Evolutionary conservation across 2,888 invertebrate genomes (phyloP), one percentile per base, ranked within the genome.

Genomic region (Galerucella calmariensis): DNA sequence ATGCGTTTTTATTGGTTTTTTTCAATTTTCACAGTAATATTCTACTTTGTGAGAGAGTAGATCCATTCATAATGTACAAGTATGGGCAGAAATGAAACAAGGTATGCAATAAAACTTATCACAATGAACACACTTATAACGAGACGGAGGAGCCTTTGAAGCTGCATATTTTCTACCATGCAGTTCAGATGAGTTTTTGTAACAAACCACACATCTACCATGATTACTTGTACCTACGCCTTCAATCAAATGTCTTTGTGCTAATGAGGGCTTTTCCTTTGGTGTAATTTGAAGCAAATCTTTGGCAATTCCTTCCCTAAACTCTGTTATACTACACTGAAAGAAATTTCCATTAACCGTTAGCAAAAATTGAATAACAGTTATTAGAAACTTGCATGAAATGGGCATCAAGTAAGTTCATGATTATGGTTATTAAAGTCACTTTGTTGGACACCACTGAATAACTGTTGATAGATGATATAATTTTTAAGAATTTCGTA

Each of bases 261-360:
- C 1, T 20, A 10, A 10, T 61, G 61, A 20, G 16, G 61, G 61
- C 14, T 61, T 61, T 61, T 24, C 61, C 61, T 20, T 61, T 61
- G 27, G n/a, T 11, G 62, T 63, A 14, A 63, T 63, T 14, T 41
- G 10, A 9, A 44, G 27, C 62, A 63, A 63, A n/a, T 10, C 11
- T 59, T 59, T 59, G 20, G 59, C 10, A 12, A 59, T 59, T 12
- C 24, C 59, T 63, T 63, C 62, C n/a, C 62, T 41, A 63, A 63
- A 63, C n/a, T 63, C 14, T 3, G 44, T 63, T 14, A 41, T 27
- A 12, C 11, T 59, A 14, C n/a, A n/a, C n/a, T n/a, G n/a, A n/a
- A n/a, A n/a, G n/a, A n/a, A n/a, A n/a, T n/a, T n/a, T n/a, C n/a
- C n/a, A n/a, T n/a, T n/a, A n/a, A n/a, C n/a, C n/a, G n/a, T n/a